Conservation (phyloP, 2,797 vertebrate genomes). For the Philypnodon macrostomus region DNA sequence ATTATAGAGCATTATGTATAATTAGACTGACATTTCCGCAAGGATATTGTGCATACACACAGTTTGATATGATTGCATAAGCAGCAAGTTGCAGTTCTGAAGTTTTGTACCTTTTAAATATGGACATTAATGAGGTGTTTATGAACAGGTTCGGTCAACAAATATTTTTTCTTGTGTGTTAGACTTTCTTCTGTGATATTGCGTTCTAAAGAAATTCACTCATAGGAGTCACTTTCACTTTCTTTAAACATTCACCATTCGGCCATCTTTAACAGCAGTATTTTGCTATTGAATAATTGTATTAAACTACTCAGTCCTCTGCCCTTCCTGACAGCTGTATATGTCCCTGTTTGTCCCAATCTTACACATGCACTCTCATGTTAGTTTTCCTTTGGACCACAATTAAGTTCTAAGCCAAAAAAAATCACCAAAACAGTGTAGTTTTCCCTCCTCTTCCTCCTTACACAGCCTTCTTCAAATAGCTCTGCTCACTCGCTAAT, state of each 20-base stretch:
- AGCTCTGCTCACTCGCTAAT: conserved; percentile 60
- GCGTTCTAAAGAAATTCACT: too few relatives aligned
- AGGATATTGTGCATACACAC: background rate
- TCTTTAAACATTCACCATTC: too few relatives aligned
- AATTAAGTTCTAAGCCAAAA: conserved; percentile 21
- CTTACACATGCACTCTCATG: conserved; percentile 19
- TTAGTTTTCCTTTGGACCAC: conserved; percentile 21
- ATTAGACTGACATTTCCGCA: conserved; percentile 4
- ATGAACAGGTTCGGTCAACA: background rate
- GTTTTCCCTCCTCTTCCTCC: conserved; percentile 19
- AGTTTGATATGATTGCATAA: conserved; percentile 2
- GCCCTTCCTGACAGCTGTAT: conserved; percentile 31
- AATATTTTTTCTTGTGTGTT: too few relatives aligned
- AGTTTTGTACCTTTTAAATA: background rate
- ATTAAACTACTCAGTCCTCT: too few relatives aligned
- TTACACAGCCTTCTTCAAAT: conserved; percentile 53
- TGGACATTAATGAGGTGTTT: background rate
- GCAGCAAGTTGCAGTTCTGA: background rate
- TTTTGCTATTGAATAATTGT: too few relatives aligned
- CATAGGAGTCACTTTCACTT: too few relatives aligned
- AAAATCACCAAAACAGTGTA: conserved; percentile 11
- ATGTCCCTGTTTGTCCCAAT: conserved; percentile 39
- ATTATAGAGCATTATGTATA: conserved; percentile 9
- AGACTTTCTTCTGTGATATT: too few relatives aligned
- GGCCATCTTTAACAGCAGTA: too few relatives aligned